These are phyloP conservation scores for Artibeus jamaicensis DNA, from an alignment of 2,797 vertebrate species.

Conservation along the genomic window DNA sequence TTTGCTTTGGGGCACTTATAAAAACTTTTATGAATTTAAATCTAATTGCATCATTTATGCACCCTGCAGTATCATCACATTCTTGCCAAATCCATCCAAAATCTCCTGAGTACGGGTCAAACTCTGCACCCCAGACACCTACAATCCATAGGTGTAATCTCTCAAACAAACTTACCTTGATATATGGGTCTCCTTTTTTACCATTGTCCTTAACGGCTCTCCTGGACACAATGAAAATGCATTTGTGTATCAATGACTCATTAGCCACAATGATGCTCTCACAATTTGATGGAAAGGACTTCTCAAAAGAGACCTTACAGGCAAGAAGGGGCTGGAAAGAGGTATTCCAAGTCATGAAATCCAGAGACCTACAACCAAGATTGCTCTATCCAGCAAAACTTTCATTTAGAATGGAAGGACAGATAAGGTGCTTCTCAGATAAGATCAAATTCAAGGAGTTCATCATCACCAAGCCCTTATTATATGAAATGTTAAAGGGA, in stretches of 20 bases:
- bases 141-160: background rate
- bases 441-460: too few species aligned
- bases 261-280: background rate
- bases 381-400: too few species aligned
- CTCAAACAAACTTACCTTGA: background rate
- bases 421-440: too few species aligned
- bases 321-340: too few species aligned
- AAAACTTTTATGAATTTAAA: conserved; percentile 9
- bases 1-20: conserved; percentile 49
- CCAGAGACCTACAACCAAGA: too few species aligned
- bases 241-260: background rate
- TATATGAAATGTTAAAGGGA: too few species aligned
- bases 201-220: background rate
- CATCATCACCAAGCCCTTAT: too few species aligned
- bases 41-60: background rate
- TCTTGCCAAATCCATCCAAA: background rate
- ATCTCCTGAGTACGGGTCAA: background rate
- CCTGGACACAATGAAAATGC: background rate
- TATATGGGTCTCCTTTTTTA: background rate
- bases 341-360: too few species aligned
- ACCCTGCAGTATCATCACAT: background rate
- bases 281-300: background rate
- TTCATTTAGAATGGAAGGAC: too few species aligned
- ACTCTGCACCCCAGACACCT: background rate
- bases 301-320: too few species aligned